These are phyloP conservation scores for Tetropium fuscum DNA, from an alignment of 2,888 invertebrate genomes.

Conservation along the genomic window DNA sequence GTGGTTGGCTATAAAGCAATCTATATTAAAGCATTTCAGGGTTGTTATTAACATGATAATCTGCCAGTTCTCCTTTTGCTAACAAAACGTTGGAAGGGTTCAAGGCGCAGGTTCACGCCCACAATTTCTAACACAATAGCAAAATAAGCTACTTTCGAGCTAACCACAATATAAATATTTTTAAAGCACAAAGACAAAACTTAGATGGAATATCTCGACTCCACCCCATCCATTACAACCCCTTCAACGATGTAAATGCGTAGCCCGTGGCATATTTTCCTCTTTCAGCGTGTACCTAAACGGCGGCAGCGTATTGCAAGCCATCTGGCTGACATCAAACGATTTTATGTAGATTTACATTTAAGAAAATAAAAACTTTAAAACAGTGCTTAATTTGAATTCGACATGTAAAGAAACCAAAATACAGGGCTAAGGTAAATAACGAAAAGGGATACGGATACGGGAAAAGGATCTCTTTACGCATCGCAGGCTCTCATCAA, in stretches of 20 bases:
- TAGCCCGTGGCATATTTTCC: slow-evolving; percentile 59
- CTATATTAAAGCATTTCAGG: slow-evolving; percentile 8
- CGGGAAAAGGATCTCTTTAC: slow-evolving; percentile 32
- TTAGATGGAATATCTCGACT: slow-evolving; percentile 61
- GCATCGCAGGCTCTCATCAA: slow-evolving; percentile 25
- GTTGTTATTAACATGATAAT: slow-evolving; percentile 23
- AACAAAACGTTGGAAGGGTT: slow-evolving; percentile 33
- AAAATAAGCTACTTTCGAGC: slow-evolving; percentile 40
- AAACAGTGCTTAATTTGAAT: slow-evolving; percentile 63
- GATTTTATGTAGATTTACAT: slow-evolving; percentile 64
- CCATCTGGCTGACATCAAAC: slow-evolving; percentile 63
- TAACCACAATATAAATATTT: slow-evolving; percentile 64
- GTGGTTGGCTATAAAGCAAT: not conserved
- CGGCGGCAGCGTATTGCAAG: slow-evolving; percentile 59
- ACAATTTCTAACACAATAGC: slow-evolving; percentile 45
- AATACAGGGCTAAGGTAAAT: slow-evolving; percentile 49
- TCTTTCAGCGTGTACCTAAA: slow-evolving; percentile 54
- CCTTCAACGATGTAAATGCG: slow-evolving; percentile 65
- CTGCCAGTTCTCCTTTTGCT: slow-evolving; percentile 14
- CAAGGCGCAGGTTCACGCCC: slow-evolving; percentile 36
- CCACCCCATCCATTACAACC: slow-evolving; percentile 57
- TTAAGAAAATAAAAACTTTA: slow-evolving; percentile 66
- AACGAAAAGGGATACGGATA: slow-evolving; percentile 37
- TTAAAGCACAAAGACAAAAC: slow-evolving; percentile 65
- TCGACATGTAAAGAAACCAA: slow-evolving; percentile 60